Conservation (phyloP, 2,888 invertebrate species). For the Fragum whitleyi region DNA sequence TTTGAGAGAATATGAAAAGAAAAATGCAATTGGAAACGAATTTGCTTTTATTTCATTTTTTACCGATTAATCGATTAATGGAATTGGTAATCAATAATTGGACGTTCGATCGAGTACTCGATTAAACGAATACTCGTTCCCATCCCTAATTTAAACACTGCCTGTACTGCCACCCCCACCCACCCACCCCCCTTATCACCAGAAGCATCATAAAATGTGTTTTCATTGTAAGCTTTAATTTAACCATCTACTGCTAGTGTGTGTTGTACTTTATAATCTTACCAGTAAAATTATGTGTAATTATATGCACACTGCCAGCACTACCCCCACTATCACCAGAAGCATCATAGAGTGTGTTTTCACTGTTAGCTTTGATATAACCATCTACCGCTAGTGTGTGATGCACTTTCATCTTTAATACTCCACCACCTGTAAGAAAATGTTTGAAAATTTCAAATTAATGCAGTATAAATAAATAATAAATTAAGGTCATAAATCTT, state of each 20-base stretch:
- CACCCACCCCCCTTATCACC: conserved; percentile 76
- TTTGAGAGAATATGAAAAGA: too few species aligned
- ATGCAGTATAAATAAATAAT: too few species aligned
- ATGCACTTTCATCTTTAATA: conserved; percentile 63
- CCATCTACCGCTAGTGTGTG: conserved; percentile 72
- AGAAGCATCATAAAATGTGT: conserved; percentile 44
- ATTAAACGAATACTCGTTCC: too few species aligned
- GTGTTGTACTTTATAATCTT: conserved; percentile 34
- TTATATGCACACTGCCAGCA: conserved; percentile 75
- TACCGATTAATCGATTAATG: too few species aligned
- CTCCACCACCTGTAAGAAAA: conserved; percentile 68
- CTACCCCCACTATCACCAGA: conserved; percentile 74
- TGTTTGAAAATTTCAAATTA: too few species aligned
- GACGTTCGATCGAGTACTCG: too few species aligned
- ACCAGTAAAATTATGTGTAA: conserved; percentile 74
- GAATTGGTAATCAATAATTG: too few species aligned
- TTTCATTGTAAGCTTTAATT: conserved; percentile 70
- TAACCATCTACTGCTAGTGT: conserved; percentile 72
- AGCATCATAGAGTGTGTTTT: conserved; percentile 49
- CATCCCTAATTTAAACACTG: too few species aligned
- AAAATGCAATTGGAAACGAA: too few species aligned
- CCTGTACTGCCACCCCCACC: too few species aligned
- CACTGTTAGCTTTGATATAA: conserved; percentile 71
- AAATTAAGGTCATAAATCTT: too few species aligned
- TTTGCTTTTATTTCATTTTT: too few species aligned